Evolutionary conservation across 2,113 vertebrate genomes (phyloP).

Genomic region (Actinemys pallida): DNA sequence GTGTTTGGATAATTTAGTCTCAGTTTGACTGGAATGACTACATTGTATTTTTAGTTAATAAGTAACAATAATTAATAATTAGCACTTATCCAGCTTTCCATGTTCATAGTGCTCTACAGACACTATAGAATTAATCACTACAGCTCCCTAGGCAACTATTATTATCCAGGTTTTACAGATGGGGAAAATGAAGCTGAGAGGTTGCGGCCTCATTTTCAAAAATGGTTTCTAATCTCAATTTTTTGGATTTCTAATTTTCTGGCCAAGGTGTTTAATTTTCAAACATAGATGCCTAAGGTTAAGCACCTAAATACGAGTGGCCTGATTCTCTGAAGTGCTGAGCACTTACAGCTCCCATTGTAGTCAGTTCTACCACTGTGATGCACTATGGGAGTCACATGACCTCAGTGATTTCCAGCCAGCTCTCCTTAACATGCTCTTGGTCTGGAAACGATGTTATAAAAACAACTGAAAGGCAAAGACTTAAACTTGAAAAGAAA

Average conservation of each 20-base stretch:
- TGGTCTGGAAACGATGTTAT: neutral
- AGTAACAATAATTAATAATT: constrained; percentile 35
- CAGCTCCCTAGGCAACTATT: neutral
- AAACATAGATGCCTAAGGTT: neutral
- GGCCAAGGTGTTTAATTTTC: neutral
- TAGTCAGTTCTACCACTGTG: neutral
- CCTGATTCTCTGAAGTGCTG: neutral
- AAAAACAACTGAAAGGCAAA: neutral
- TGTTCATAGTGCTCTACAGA: neutral
- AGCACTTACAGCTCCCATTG: neutral
- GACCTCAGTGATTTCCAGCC: neutral
- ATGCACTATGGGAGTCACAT: neutral
- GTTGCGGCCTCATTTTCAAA: neutral
- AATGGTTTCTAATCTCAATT: neutral
- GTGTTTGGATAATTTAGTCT: constrained; percentile 1
- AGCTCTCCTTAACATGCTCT: neutral
- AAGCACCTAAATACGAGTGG: neutral
- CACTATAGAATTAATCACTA: neutral
- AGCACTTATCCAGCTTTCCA: accelerated
- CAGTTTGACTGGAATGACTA: neutral
- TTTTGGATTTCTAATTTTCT: neutral
- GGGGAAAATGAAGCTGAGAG: neutral
- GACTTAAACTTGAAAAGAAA: neutral
- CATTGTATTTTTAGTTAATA: constrained; percentile 39
- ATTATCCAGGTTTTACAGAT: neutral